Base-by-base conservation (phyloP, 2,888 invertebrate species). In the Sesamia inferens region DNA sequence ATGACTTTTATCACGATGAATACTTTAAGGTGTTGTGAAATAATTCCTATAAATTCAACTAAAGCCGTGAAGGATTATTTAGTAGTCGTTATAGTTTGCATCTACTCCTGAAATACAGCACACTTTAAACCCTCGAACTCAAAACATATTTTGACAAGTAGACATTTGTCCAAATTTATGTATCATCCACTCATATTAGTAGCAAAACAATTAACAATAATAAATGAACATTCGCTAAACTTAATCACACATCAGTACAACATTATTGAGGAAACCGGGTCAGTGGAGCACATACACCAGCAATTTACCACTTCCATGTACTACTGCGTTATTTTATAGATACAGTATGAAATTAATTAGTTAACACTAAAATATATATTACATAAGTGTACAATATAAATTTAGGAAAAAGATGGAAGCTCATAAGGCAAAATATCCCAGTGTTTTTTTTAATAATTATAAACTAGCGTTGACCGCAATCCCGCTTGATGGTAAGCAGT, bases 251-350 rank as follows among this genome's bases (percentile, higher is more conserved):
- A 66, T 68, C 66, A 66, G 69, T 58, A 62, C 13, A 13, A 44
- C 44, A 65, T 69, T 79, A 84, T 79, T 61, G 74, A 63, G 79
- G 71, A 10, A 68, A 84, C 54, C 71, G 14, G 84, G 83, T 82
- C 67, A 84, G 47, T 74, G 22, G 82, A 67, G 51, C 84, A 68
- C 66, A 54, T 59, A 61, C 63, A 58, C 63, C 54, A 69, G 48
- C 74, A 31, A 39, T 74, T 74, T 74, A 71, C 81, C 74, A 54
- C 51, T 71, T 68, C 24, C 68, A 61, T 71, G 54, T 67, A 66
- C 57, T 69, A 61, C 78, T 65, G 71, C 68, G 68, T 2, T 31
- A 31, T 31, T 31, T 31, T 31, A 31, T 31, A 31, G 31, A 2
- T 31, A 31, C 31, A 31, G 31, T 31, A 31, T 31, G 31, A 31